Evolutionary conservation across 2,888 invertebrate species (phyloP), one percentile per base, ranked within the genome.

Genomic region (Gonocerus acuteangulatus): DNA sequence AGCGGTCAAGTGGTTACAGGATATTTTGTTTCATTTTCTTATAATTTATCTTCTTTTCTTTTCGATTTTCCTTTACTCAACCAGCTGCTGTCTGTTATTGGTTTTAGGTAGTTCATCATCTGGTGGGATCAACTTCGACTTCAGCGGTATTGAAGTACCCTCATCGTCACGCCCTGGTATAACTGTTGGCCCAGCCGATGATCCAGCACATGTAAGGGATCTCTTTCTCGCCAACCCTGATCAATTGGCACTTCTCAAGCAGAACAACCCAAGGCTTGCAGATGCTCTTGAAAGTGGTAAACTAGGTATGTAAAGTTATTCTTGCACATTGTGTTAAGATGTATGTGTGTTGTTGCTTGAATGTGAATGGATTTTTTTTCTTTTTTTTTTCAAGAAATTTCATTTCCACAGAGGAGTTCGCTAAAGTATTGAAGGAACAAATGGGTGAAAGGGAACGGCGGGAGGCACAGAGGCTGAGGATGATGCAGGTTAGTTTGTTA

Each of bases 211-310:
- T 70, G 89, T 94, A 60, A 79, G 89, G 66, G 87, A 92, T 71
- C 87, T 90, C 86, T 86, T 94, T 69, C 74, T 92, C 45, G 85
- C 86, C 23, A 92, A 92, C 75, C 95, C 95, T 0, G 90, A 93
- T 72, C 91, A 95, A 72, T 76, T 95, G 61, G 87, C 95, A 1
- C 74, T 95, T 62, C 77, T 96, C 6, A 90, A 92, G 72, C 94
- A 95, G 73, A 91, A 95, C 71, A 96, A 96, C 78, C 90, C 95
- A 4, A 80, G 86, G 67, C 76, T 96, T 62, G 95, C 95, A 9
- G 95, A 95, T 73, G 95, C 96, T 16, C 75, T 95, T 22, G 78
- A 89, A 1, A 89, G 87, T 69, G 93, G 91, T 22, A 87, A 86
- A 73, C 79, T 89, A 67, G 88, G 86, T 86, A 74, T 72, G 75